Base-by-base conservation (phyloP, 2,888 invertebrate species). In the Therioaphis trifolii region DNA sequence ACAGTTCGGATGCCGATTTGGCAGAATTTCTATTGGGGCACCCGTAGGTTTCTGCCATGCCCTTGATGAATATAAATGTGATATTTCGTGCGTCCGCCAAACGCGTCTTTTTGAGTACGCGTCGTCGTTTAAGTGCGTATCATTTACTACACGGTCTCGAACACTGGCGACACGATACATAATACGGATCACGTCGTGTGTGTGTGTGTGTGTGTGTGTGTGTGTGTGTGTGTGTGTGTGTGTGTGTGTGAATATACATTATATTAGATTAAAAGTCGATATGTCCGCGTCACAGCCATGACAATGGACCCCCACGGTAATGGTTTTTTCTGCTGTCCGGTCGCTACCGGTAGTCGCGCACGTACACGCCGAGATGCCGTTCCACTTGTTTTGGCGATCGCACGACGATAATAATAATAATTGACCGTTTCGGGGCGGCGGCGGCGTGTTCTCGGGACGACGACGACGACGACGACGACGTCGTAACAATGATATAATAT, bases 371-470 rank as follows among this genome's bases (percentile, higher is more conserved):
- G 21, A 43, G 35, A 43, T n/a, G n/a, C 69, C 43, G 69, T 69
- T 69, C 21, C 43, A 69, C 69, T 69, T 69, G 69, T 69, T 69
- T 69, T 69, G 68, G 68, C 5, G 15, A 40, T 40, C n/a, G 40
- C 35, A 4, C 7, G 2, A 1, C 46, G 69, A 35, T 43, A 40
- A 35, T 7, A 35, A 35, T 35, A 35, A 35, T 35, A 35, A 66
- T 66, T 66, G 66, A 66, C 24, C 66, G 66, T 29, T 66, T 66
- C 29, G n/a, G 66, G 29, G 14, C 12, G 4, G 14, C 29, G n/a
- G n/a, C 1, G 40, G 21, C 40, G 12, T 21, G 9, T 29, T 15
- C 4, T 27, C 14, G 27, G 15, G 12, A 43, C 14, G 35, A 46
- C 58, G 12, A 24, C 21, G 4, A 21, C 12, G 7, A 46, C 21